A percentile compares a stretch with the other conserved stretches of the same genome.
Evolutionary conservation across 2,797 vertebrate genomes (phyloP).

Genomic region (Antennarius maculatus): DNA sequence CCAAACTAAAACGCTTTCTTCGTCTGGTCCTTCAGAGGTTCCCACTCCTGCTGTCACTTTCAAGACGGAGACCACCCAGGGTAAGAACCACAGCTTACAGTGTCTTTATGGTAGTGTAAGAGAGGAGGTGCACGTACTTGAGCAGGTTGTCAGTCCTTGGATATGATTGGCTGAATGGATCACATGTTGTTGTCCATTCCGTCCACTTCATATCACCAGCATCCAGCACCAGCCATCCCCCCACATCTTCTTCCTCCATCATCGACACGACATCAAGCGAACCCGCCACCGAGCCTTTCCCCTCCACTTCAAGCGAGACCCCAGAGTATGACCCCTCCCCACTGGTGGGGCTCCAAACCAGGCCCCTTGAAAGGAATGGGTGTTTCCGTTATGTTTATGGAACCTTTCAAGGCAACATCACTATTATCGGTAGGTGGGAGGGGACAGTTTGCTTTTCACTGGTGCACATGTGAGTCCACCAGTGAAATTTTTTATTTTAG

Average conservation of each 20-base stretch:
- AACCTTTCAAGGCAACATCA: constrained; percentile 79
- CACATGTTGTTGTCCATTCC: background rate
- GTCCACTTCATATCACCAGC: background rate
- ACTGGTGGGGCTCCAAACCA: constrained; percentile 35
- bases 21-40: constrained; percentile 44
- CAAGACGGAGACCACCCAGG: constrained; percentile 60
- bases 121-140: background rate
- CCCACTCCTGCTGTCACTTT: constrained; percentile 62
- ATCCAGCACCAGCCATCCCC: constrained; percentile 42
- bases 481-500: too few species aligned
- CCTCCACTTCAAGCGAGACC: constrained; percentile 37
- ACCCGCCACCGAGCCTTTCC: constrained; percentile 65
- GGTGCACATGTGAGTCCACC: too few species aligned
- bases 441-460: too few species aligned
- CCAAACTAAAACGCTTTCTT: background rate
- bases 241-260: constrained; percentile 19
- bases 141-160: background rate
- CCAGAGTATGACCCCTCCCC: constrained; percentile 33
- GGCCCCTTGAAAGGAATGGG: constrained; percentile 30
- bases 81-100: constrained; percentile 30
- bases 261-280: constrained; percentile 22
- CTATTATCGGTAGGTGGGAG: constrained; percentile 83
- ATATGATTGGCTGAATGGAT: background rate
- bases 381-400: constrained; percentile 88
- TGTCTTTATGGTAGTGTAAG: background rate